Conservation (phyloP, 2,888 invertebrate genomes). For the Neoscelio sp. region DNA sequence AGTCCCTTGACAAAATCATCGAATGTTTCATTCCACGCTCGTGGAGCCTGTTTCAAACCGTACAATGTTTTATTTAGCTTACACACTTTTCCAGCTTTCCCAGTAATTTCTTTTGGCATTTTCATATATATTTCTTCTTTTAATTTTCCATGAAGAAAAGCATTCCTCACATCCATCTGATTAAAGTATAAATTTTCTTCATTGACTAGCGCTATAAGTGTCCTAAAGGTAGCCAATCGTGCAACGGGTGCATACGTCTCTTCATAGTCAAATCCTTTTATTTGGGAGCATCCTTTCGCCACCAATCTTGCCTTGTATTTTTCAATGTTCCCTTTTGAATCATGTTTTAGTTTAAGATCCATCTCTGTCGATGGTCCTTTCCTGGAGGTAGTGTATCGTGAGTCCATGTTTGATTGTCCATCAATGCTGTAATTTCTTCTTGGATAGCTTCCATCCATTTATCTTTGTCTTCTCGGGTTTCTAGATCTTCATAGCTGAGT, state of each 20-base stretch:
- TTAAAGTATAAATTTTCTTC: constrained; percentile 54
- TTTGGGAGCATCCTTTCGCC: constrained; percentile 70
- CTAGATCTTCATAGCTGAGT: constrained; percentile 30
- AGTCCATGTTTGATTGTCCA: constrained; percentile 43
- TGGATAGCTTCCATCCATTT: constrained; percentile 65
- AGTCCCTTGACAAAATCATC: constrained; percentile 60
- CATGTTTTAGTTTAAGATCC: constrained; percentile 64
- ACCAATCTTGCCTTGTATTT: constrained; percentile 72
- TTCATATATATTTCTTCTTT: constrained; percentile 72
- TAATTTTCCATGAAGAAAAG: constrained; percentile 73
- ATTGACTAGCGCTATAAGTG: constrained; percentile 44
- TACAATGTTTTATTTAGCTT: constrained; percentile 73
- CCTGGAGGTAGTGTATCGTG: neutral
- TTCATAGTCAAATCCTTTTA: constrained; percentile 70
- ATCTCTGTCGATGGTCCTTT: constrained; percentile 41
- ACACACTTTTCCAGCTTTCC: no score
- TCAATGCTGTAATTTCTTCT: constrained; percentile 56
- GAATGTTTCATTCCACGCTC: constrained; percentile 72
- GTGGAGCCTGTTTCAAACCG: no score
- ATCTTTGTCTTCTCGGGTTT: constrained; percentile 24
- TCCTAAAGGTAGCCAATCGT: constrained; percentile 46
- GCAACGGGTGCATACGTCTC: constrained; percentile 75
- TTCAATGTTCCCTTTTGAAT: constrained; percentile 17
- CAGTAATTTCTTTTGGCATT: constrained; percentile 45
- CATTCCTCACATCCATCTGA: constrained; percentile 74